Percentiles rank a stretch among this genome's conserved stretches.
Evolutionary conservation across 2,797 vertebrate genomes (phyloP).

Genomic region (Prunella strophiata): DNA sequence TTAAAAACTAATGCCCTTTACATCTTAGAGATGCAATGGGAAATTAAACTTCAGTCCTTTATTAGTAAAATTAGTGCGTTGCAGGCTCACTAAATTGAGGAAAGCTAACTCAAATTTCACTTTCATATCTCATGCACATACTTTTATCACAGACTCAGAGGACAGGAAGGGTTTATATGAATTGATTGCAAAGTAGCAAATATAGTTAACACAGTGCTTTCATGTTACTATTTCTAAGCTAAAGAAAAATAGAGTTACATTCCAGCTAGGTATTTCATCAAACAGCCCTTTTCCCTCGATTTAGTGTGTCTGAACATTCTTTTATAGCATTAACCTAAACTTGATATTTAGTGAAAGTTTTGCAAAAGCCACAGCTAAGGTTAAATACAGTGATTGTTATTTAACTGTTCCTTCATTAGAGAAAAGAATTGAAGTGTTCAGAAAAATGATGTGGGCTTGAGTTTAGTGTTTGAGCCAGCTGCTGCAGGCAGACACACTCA

Average conservation of each 20-base stretch:
- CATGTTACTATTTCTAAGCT: not conserved
- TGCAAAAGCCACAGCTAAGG: not conserved
- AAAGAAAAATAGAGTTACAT: not conserved
- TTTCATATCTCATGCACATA: not conserved
- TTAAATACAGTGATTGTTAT: not conserved
- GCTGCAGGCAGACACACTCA: not conserved
- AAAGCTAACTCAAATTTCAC: not conserved
- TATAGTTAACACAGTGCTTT: not conserved
- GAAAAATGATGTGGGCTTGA: not conserved
- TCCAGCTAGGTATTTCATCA: not conserved
- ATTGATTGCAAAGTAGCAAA: not conserved
- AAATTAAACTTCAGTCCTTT: not conserved
- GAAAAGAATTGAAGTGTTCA: not conserved
- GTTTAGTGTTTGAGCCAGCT: not conserved
- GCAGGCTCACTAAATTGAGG: not conserved
- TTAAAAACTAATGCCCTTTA: not conserved
- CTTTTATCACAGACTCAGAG: not conserved
- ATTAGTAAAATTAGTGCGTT: not conserved
- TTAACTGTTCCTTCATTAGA: not conserved
- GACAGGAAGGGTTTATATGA: not conserved
- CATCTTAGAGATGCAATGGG: not conserved
- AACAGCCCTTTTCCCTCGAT: not conserved
- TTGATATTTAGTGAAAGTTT: not conserved
- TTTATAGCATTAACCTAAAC: not conserved
- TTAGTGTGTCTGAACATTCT: not conserved